Evolutionary conservation across 2,888 invertebrate genomes (phyloP), one percentile per base, ranked within the genome.

Genomic region (Eupithecia inturbata): DNA sequence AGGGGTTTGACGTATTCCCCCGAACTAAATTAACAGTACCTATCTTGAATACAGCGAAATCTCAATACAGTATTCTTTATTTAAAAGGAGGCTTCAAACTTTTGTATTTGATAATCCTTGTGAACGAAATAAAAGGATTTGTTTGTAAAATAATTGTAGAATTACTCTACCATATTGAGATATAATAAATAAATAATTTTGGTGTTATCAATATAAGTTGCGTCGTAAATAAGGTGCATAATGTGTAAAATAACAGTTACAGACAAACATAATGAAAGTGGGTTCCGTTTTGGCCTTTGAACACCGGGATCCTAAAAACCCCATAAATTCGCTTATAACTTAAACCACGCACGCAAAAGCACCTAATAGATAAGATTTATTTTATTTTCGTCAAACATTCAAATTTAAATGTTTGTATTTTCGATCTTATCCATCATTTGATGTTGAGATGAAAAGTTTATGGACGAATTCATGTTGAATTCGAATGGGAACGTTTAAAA

Each of bases 371-470:
- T 83, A 85, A 87, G 86, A 82, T 70, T 57, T 78, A 84, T 84
- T 85, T 86, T 84, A 85, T 86, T 81, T 84, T 80, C 78, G 78
- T 80, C 85, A 84, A 86, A 84, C 82, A 84, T 87, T 85, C 80
- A 80, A 75, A 82, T 86, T 85, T 87, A 84, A 85, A 80, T 82
- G 80, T 84, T 81, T 73, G 77, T 79, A 82, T 81, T 81, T 81
- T 83, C 79, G 83, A 77, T 77, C 73, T 73, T 73, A 76, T 82
- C 82, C 80, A 85, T 85, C 81, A 80, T 57, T 76, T 82, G 81
- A 77, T 69, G 75, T 78, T 71, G 70, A 72, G 72, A 75, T 73
- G 71, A 49, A 41, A 74, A 68, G 78, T 76, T 39, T 26, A 66
- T 68, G 68, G 60, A 68, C 33, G n/a, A 72, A 75, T 68, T 68